phyloP scores from a whole-genome alignment of 2,797 vertebrate genomes.

The Miichthys miiuy region DNA sequence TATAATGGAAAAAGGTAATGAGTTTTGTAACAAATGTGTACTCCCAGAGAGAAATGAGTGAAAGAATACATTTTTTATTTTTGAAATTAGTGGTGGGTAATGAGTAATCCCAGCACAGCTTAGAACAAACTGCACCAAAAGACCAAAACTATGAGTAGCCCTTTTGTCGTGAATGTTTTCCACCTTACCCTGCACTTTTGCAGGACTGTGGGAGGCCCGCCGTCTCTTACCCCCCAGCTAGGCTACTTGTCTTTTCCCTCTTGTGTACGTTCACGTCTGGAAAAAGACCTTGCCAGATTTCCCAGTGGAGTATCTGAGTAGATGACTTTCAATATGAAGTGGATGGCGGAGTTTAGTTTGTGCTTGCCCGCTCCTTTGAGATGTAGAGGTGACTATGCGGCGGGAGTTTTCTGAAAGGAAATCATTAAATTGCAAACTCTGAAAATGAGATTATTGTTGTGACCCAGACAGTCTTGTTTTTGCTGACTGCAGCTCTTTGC shows the following conservation, averaged over 20 bases:
- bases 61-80: slow-evolving; percentile 25
- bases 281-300: slow-evolving; percentile 67
- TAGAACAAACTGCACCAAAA: slow-evolving; percentile 7
- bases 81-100: slow-evolving; percentile 20
- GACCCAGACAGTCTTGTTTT: slow-evolving; percentile 73
- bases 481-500: slow-evolving; percentile 73
- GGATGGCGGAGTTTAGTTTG: slow-evolving; percentile 70
- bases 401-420: slow-evolving; percentile 64
- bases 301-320: slow-evolving; percentile 63
- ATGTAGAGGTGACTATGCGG: slow-evolving; percentile 58
- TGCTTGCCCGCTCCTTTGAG: slow-evolving; percentile 60
- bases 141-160: not conserved
- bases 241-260: slow-evolving; percentile 59
- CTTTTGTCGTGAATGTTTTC: slow-evolving; percentile 23
- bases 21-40: slow-evolving; percentile 20
- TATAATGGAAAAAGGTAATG: slow-evolving; percentile 49
- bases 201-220: slow-evolving; percentile 18
- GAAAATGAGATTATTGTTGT: slow-evolving; percentile 78
- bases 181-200: slow-evolving; percentile 50
- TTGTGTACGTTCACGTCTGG: slow-evolving; percentile 41
- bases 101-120: slow-evolving; percentile 20
- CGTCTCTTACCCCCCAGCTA: slow-evolving; percentile 10
- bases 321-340: slow-evolving; percentile 74
- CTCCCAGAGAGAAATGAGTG: slow-evolving; percentile 4
- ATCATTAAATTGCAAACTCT: slow-evolving; percentile 79